These are phyloP conservation scores for Trialeurodes vaporariorum DNA, from an alignment of 1,140 invertebrate species.

Conservation along the genomic window DNA sequence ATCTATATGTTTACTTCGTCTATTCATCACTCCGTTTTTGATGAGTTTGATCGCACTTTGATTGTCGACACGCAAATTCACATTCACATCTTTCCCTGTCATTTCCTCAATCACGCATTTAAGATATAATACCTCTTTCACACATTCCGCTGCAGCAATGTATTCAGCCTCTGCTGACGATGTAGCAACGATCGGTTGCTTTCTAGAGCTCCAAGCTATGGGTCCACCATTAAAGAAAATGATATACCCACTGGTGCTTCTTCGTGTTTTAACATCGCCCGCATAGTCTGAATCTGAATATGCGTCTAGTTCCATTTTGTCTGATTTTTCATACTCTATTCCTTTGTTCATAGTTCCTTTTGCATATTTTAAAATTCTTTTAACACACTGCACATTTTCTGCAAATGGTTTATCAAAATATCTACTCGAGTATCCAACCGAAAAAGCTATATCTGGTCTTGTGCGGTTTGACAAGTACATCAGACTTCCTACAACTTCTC, in stretches of 20 bases:
- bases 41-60: neutral
- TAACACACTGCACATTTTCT: too few species aligned
- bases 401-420: too few species aligned
- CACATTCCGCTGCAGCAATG: constrained; percentile 14
- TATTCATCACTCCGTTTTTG: constrained; percentile 8
- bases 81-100: constrained; percentile 11
- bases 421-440: constrained; percentile 25
- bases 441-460: constrained; percentile 30
- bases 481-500: constrained; percentile 26
- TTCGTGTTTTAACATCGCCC: constrained; percentile 7
- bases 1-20: constrained; percentile 3
- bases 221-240: constrained; percentile 13
- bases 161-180: constrained; percentile 17
- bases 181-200: constrained; percentile 15
- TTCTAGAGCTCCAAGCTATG: constrained; percentile 15
- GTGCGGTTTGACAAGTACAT: constrained; percentile 28
- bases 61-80: constrained; percentile 7
- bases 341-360: constrained; percentile 13
- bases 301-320: too few species aligned
- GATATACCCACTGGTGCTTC: constrained; percentile 16
- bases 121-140: constrained; percentile 20
- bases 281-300: constrained; percentile 19
- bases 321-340: constrained; percentile 1
- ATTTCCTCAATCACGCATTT: constrained; percentile 12
- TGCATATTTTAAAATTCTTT: constrained; percentile 18